A percentile compares a stretch with the other conserved stretches of the same genome.
These are phyloP conservation scores for Tetrapedia diversipes DNA, from an alignment of 2,888 invertebrate genomes.

Conservation along the genomic window DNA sequence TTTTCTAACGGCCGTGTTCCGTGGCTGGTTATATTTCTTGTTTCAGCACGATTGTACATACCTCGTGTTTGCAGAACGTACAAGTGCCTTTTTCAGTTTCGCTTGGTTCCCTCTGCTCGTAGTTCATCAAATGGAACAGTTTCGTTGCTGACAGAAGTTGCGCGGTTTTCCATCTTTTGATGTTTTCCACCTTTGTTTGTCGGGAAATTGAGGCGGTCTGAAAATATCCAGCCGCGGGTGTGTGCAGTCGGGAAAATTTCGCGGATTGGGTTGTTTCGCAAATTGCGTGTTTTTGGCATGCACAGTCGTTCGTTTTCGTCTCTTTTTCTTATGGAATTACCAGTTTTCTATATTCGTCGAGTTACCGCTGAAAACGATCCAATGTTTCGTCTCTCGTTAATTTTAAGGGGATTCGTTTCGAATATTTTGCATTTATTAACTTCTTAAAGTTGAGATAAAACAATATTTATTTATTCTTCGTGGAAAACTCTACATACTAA, in stretches of 20 bases:
- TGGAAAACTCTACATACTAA: too few relatives aligned
- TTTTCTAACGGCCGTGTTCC: too few relatives aligned
- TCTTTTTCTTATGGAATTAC: not conserved
- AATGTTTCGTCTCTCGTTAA: not conserved
- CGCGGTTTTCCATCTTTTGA: slow-evolving; percentile 44
- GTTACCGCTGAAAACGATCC: not conserved
- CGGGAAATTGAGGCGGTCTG: slow-evolving; percentile 34
- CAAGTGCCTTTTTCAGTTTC: slow-evolving; percentile 14
- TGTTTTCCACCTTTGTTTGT: slow-evolving; percentile 39
- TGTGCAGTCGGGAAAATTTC: slow-evolving; percentile 23
- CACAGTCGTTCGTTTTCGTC: not conserved
- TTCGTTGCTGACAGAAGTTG: slow-evolving; percentile 20
- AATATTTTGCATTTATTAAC: not conserved
- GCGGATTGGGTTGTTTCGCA: slow-evolving; percentile 15
- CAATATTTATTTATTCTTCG: too few relatives aligned
- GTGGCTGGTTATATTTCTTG: too few relatives aligned
- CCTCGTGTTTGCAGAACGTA: not conserved
- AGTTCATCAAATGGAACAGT: slow-evolving; percentile 47
- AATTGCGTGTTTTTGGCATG: slow-evolving; percentile 15
- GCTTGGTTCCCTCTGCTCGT: slow-evolving; percentile 8
- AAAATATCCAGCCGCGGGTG: slow-evolving; percentile 38
- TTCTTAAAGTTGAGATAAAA: too few relatives aligned
- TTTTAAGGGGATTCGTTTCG: not conserved
- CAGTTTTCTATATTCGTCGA: not conserved
- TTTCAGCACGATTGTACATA: too few relatives aligned